phyloP scores from a whole-genome alignment of 2,888 invertebrate species.

The Atethmia centrago region DNA sequence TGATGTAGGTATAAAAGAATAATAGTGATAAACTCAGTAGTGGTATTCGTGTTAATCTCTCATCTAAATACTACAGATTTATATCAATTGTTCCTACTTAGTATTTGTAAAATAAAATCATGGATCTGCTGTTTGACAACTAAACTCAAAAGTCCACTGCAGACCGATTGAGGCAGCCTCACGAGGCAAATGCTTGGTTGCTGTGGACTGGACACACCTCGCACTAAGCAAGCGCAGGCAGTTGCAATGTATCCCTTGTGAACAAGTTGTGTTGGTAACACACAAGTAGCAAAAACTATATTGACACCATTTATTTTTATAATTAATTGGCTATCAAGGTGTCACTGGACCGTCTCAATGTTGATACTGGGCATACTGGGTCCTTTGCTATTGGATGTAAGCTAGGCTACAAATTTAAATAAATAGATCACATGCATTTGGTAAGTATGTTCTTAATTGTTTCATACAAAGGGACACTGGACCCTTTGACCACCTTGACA shows the following conservation, averaged over 20 bases:
- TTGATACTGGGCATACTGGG: not conserved
- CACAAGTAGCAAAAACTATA: not conserved
- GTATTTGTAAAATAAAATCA: not conserved
- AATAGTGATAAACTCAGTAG: not conserved
- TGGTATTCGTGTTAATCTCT: not conserved
- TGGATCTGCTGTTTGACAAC: not conserved
- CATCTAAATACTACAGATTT: not conserved
- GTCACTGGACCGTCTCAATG: not conserved
- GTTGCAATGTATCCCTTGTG: rapidly evolving
- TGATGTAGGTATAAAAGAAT: not conserved
- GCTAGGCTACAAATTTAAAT: no score
- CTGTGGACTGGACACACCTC: not conserved
- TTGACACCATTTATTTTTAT: no score
- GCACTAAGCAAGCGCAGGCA: not conserved
- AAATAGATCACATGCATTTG: not conserved
- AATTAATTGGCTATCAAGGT: not conserved
- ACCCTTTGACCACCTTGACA: no score
- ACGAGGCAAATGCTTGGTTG: not conserved
- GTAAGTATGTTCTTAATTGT: not conserved
- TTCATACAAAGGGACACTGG: not conserved
- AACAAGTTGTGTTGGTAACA: not conserved
- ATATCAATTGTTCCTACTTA: no score
- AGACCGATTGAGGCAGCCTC: not conserved
- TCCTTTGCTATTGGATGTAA: not conserved
- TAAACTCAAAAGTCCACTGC: not conserved